phyloP scores from a whole-genome alignment of 2,113 vertebrate species.

The Pseudois nayaur region DNA sequence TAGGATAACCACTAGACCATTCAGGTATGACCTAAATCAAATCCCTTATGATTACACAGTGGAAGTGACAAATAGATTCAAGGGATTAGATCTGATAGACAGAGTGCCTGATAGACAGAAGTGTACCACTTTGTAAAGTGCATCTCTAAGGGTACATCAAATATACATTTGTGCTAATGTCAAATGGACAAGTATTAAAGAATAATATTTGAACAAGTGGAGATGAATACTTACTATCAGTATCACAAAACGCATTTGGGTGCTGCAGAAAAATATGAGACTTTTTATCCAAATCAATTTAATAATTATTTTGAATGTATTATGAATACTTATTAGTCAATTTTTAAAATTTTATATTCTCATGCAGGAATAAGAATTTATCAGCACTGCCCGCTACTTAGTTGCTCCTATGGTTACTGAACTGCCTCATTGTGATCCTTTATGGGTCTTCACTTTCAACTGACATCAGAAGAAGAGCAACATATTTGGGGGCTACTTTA shows the following conservation, averaged over 20 bases:
- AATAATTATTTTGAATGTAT: not conserved
- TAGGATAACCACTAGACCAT: not conserved
- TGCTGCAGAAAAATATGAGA: not conserved
- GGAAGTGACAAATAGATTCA: not conserved
- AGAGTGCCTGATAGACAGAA: not conserved
- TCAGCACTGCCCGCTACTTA: too few relatives aligned
- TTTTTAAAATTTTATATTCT: not conserved
- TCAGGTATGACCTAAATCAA: not conserved
- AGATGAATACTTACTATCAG: not conserved
- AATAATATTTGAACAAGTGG: not conserved
- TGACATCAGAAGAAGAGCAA: not conserved
- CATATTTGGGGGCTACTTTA: not conserved
- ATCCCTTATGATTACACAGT: not conserved
- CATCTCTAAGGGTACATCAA: not conserved
- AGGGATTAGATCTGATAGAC: not conserved
- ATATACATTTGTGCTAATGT: not conserved
- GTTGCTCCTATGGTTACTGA: too few relatives aligned
- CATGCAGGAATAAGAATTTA: not conserved
- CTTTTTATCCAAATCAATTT: not conserved
- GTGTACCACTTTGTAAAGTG: not conserved
- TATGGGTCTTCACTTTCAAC: not conserved
- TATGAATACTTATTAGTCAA: not conserved
- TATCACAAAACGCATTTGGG: not conserved
- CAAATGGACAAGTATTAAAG: not conserved
- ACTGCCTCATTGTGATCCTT: not conserved